Evolutionary conservation across 1,140 invertebrate genomes (phyloP).

Genomic region (Aphelinus atriplicis): DNA sequence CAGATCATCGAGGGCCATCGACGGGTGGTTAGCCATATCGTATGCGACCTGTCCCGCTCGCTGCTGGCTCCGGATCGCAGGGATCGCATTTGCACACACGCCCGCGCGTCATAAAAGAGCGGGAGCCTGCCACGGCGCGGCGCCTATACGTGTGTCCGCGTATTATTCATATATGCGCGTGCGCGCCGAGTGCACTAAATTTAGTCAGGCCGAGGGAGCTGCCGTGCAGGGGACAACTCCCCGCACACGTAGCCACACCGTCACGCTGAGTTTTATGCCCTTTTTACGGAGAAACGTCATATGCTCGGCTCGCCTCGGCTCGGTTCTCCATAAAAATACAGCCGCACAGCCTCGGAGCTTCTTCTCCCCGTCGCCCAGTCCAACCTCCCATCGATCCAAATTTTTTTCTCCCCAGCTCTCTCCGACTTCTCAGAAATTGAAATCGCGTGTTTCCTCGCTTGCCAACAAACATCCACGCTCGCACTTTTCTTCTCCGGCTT

Average conservation of each 20-base stretch:
- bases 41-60: conserved; percentile 1
- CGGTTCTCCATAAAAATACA: conserved; percentile 42
- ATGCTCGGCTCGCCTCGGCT: conserved; percentile 43
- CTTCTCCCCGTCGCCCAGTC: background rate
- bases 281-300: conserved; percentile 55
- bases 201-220: conserved; percentile 53
- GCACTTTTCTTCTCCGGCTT: too few relatives aligned
- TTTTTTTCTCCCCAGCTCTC: background rate
- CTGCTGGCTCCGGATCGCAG: background rate
- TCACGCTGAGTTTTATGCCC: conserved; percentile 56
- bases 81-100: background rate
- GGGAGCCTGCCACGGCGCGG: too few relatives aligned
- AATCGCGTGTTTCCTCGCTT: background rate
- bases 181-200: conserved; percentile 54
- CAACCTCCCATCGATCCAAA: background rate
- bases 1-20: conserved; percentile 11
- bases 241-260: conserved; percentile 4
- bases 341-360: background rate
- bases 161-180: conserved; percentile 59
- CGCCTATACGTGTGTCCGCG: background rate
- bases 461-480: too few relatives aligned
- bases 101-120: background rate
- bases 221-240: conserved; percentile 52
- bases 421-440: background rate
- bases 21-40: background rate